Percentiles rank a stretch among this genome's conserved stretches.
These are phyloP conservation scores for Myrmophylax atrothorax DNA, from an alignment of 2,113 vertebrate species.

Conservation along the genomic window DNA sequence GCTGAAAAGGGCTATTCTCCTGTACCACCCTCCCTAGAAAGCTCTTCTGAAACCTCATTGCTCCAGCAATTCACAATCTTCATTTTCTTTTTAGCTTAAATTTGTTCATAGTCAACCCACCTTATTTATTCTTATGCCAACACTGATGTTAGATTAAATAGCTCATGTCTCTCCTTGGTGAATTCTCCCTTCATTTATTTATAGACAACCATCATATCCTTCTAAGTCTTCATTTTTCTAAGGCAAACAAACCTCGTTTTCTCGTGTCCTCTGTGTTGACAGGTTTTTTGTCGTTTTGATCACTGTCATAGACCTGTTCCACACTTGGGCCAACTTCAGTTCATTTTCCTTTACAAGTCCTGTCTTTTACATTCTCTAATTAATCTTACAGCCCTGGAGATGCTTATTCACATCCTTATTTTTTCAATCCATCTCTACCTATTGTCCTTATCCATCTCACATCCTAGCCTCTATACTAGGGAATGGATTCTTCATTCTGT, in stretches of 20 bases:
- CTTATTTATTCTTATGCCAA: background rate
- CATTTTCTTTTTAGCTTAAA: background rate
- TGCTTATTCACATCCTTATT: background rate
- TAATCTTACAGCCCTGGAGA: background rate
- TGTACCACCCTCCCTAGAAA: background rate
- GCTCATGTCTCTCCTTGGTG: background rate
- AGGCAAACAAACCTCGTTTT: background rate
- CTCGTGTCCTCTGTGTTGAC: background rate
- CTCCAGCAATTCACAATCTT: background rate
- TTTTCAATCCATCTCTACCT: background rate
- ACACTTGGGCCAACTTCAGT: background rate
- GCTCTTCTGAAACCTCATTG: background rate
- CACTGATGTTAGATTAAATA: background rate
- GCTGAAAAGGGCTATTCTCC: background rate
- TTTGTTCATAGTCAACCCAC: background rate
- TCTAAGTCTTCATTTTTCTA: conserved; percentile 25
- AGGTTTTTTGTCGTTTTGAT: background rate
- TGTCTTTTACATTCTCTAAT: background rate
- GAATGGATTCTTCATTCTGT: background rate
- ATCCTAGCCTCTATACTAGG: rapidly evolving
- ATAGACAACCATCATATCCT: background rate
- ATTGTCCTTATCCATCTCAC: background rate
- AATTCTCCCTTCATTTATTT: conserved; percentile 23
- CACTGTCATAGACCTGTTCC: background rate
- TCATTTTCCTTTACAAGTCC: background rate